Conservation (phyloP, 2,888 invertebrate species). For the Cataglyphis livida region DNA sequence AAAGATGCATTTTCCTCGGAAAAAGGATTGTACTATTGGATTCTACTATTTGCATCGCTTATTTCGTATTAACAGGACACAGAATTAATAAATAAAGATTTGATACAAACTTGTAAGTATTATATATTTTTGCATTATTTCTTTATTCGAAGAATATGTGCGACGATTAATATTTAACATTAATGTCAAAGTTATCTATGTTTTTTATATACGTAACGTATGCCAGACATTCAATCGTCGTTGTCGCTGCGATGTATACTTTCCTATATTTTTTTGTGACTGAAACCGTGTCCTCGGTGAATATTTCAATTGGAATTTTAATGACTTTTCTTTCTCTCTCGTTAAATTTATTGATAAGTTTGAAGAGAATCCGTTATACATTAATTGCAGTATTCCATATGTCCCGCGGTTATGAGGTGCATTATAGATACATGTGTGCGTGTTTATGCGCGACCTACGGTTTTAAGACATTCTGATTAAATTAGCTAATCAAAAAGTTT, state of each 20-base stretch:
- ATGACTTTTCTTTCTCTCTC: slow-evolving; percentile 56
- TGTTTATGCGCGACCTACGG: neutral
- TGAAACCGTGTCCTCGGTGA: slow-evolving; percentile 25
- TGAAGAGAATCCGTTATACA: slow-evolving; percentile 60
- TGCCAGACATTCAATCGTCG: slow-evolving; percentile 50
- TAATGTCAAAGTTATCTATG: slow-evolving; percentile 18
- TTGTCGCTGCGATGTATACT: slow-evolving; percentile 44
- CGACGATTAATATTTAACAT: slow-evolving; percentile 41
- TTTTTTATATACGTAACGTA: slow-evolving; percentile 1
- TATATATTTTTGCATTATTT: neutral
- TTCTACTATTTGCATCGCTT: too few relatives aligned
- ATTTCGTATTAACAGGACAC: neutral
- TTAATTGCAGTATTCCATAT: slow-evolving; percentile 57
- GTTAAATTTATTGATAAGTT: slow-evolving; percentile 62
- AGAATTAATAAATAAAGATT: neutral
- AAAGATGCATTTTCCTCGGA: slow-evolving; percentile 1
- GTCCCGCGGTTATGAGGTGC: slow-evolving; percentile 12
- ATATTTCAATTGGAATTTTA: slow-evolving; percentile 65
- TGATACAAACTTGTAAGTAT: neutral
- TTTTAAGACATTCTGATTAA: slow-evolving; percentile 45
- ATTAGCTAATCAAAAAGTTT: slow-evolving; percentile 27
- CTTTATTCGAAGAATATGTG: neutral
- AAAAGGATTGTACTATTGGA: neutral
- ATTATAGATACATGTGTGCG: slow-evolving; percentile 9
- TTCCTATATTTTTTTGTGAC: slow-evolving; percentile 46